A percentile compares a stretch with the other conserved stretches of the same genome.
phyloP scores from a whole-genome alignment of 2,797 vertebrate genomes.

The Malurus splendens region DNA sequence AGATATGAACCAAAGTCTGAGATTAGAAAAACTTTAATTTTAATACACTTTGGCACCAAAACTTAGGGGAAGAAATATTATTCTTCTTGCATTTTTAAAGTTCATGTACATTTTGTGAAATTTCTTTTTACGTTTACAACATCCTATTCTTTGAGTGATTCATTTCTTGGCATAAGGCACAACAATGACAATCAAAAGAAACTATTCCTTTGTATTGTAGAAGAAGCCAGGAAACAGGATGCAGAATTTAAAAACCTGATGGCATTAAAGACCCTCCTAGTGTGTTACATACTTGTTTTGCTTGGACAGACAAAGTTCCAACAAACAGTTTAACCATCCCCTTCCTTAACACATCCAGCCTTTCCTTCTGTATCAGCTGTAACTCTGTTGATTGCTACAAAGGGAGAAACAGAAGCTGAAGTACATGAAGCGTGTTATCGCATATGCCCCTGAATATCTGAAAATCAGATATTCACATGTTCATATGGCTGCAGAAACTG shows the following conservation, averaged over 20 bases:
- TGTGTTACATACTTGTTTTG: background rate
- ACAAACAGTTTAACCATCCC: background rate
- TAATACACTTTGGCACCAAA: background rate
- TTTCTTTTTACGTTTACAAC: background rate
- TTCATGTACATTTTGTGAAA: background rate
- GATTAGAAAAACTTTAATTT: background rate
- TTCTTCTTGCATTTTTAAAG: background rate
- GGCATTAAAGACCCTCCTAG: background rate
- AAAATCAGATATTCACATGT: background rate
- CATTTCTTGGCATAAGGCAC: background rate
- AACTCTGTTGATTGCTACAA: background rate
- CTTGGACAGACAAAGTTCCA: background rate
- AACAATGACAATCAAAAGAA: background rate
- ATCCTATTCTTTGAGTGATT: background rate
- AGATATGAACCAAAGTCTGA: background rate
- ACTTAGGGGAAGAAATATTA: background rate
- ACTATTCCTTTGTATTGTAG: background rate
- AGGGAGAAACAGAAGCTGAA: background rate
- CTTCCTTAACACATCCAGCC: background rate
- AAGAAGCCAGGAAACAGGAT: conserved; percentile 14
- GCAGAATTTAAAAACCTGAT: background rate
- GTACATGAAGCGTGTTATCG: background rate
- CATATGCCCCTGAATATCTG: background rate
- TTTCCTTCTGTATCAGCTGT: background rate
- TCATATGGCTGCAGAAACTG: background rate